Evolutionary conservation across 2,797 vertebrate species (phyloP).

Genomic region (Onychomys torridus): DNA sequence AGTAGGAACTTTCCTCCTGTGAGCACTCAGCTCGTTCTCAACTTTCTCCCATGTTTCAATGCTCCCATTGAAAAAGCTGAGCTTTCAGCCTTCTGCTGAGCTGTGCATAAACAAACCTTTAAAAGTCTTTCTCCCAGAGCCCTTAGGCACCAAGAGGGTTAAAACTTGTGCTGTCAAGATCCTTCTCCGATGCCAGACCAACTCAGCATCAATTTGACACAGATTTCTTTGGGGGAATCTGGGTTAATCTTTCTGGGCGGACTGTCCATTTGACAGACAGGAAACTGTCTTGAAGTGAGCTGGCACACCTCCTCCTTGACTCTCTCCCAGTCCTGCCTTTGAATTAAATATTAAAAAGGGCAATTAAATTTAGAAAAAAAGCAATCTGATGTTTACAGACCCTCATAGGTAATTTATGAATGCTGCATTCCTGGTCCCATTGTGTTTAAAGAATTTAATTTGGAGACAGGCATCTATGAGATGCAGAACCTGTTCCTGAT

Average conservation of each 20-base stretch:
- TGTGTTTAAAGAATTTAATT: slow-evolving; percentile 87
- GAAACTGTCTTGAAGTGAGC: slow-evolving; percentile 61
- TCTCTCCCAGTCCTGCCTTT: slow-evolving; percentile 63
- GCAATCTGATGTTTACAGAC: slow-evolving; percentile 85
- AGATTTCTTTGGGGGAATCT: slow-evolving; percentile 86
- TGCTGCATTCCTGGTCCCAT: slow-evolving; percentile 67
- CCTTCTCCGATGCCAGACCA: slow-evolving; percentile 85
- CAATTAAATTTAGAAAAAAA: slow-evolving; percentile 84
- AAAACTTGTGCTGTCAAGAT: slow-evolving; percentile 85
- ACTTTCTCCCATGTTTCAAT: background rate
- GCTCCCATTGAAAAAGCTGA: slow-evolving; percentile 18
- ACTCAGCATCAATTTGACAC: slow-evolving; percentile 87
- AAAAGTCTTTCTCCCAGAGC: slow-evolving; percentile 79
- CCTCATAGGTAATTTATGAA: slow-evolving; percentile 89
- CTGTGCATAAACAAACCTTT: slow-evolving; percentile 66
- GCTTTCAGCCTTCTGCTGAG: slow-evolving; percentile 47
- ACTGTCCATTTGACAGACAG: slow-evolving; percentile 85
- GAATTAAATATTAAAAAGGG: slow-evolving; percentile 88
- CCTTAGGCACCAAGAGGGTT: slow-evolving; percentile 80
- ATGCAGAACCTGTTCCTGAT: slow-evolving; percentile 70
- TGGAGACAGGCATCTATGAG: slow-evolving; percentile 77
- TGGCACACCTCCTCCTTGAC: slow-evolving; percentile 62
- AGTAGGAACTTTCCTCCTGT: background rate
- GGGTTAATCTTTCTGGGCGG: slow-evolving; percentile 85
- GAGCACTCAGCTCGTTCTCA: background rate